Evolutionary conservation across 2,888 invertebrate species (phyloP).

Genomic region (Antitype chi): DNA sequence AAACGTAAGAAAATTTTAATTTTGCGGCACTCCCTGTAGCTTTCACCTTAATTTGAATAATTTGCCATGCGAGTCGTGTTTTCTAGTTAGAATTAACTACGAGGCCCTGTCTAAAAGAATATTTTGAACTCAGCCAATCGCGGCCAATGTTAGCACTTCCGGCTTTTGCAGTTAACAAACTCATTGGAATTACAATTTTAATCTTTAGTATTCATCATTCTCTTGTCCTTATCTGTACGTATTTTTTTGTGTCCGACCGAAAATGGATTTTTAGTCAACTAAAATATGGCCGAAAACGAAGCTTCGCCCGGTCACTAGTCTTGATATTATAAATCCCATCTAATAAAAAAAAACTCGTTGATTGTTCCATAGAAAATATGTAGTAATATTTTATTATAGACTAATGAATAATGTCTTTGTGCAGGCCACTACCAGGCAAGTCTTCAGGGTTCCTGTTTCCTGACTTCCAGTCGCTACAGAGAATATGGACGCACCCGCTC

Average conservation of each 20-base stretch:
- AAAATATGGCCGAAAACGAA: too few relatives aligned
- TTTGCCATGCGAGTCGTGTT: not conserved
- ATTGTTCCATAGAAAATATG: not conserved
- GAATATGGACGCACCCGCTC: conserved; percentile 96
- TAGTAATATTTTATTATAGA: not conserved
- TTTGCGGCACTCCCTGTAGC: too few relatives aligned
- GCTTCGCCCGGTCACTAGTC: too few relatives aligned
- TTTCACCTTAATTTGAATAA: not conserved
- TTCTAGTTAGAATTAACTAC: too few relatives aligned
- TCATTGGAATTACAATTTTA: not conserved
- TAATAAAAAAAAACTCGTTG: not conserved
- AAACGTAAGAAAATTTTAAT: too few relatives aligned
- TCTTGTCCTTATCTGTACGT: too few relatives aligned
- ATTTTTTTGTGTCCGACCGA: too few relatives aligned
- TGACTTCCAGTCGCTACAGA: conserved; percentile 94
- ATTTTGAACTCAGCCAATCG: not conserved
- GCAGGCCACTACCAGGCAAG: conserved; percentile 86
- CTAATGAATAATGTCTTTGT: conserved; percentile 15
- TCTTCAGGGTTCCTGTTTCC: conserved; percentile 92
- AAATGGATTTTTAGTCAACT: too few relatives aligned
- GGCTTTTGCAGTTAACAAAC: not conserved
- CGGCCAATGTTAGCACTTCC: not conserved
- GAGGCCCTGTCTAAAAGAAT: not conserved
- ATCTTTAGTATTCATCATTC: not conserved
- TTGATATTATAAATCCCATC: too few relatives aligned